Evolutionary conservation across 1,140 invertebrate species (phyloP), one percentile per base, ranked within the genome.

Genomic region (Andrena cerasifolii): DNA sequence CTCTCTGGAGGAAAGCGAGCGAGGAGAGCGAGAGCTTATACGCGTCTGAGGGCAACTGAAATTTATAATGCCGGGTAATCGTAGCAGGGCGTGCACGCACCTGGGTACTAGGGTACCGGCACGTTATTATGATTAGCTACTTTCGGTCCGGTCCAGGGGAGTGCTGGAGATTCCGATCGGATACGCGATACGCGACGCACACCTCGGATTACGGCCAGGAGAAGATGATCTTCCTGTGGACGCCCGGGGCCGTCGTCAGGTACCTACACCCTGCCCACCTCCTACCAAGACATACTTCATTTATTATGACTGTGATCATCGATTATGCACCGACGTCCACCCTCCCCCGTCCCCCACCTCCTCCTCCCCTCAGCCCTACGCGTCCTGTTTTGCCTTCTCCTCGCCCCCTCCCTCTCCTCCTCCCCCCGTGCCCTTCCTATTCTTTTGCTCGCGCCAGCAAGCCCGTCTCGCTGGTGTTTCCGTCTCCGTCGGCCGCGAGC

Each of bases 291-390:
- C 87, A 91, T 91, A 91, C 90, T 91, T 91, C 91, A 91, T 91
- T 92, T 91, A 91, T 92, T 92, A 92, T 91, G 90, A 91, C 91
- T 91, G 87, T 90, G 91, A 92, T 92, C 89, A 91, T 91, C 89
- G 91, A 92, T 92, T 92, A 92, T 91, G 89, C 88, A 88, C 87
- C 87, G 86, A 88, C 88, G 79, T 90, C 83, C 88, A 75, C 79
- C 76, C 76, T 63, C 65, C 62, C 58, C 26, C 45, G 24, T 51
- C 76, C 79, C 33, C 47, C 63, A 21, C 33, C 43, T 26, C 56
- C 47, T 76, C 3, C 71, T 45, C n/a, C 49, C 80, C 24, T 66
- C 67, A 62, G 54, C 80, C 80, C 31, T 65, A 12, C 53, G 45
- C 71, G 79, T 51, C 58, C 54, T 83, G 67, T 70, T 61, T 85